Percentiles rank a stretch among this genome's conserved stretches.
phyloP scores from a whole-genome alignment of 2,113 vertebrate species.

The Vidua chalybeata region DNA sequence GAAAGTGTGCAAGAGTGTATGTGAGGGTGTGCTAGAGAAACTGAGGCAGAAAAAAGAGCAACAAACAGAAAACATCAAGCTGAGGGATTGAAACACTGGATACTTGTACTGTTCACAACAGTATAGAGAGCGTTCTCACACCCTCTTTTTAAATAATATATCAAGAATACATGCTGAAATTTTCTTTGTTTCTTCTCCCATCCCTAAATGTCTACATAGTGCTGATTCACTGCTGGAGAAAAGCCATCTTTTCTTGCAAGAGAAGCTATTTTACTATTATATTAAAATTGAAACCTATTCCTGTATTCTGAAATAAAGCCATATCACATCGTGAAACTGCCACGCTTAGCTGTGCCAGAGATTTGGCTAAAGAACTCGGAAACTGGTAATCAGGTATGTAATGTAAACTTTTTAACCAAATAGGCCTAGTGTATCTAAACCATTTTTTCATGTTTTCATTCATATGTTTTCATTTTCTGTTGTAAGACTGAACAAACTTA shows the following conservation, averaged over 20 bases:
- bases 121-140: neutral
- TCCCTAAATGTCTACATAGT: neutral
- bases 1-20: neutral
- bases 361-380: neutral
- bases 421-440: neutral
- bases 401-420: neutral
- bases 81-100: neutral
- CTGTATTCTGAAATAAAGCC: neutral
- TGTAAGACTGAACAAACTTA: neutral
- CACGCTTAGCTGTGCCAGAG: neutral
- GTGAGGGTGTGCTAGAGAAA: neutral
- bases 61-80: neutral
- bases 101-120: neutral
- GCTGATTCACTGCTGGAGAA: neutral
- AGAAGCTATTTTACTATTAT: neutral
- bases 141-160: neutral
- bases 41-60: neutral
- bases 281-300: neutral
- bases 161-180: neutral
- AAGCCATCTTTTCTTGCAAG: neutral
- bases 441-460: neutral
- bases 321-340: neutral
- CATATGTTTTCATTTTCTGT: neutral
- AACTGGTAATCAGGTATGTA: neutral
- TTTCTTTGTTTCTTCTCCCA: neutral